These are phyloP conservation scores for Theretra japonica DNA, from an alignment of 2,888 invertebrate species.

Conservation along the genomic window DNA sequence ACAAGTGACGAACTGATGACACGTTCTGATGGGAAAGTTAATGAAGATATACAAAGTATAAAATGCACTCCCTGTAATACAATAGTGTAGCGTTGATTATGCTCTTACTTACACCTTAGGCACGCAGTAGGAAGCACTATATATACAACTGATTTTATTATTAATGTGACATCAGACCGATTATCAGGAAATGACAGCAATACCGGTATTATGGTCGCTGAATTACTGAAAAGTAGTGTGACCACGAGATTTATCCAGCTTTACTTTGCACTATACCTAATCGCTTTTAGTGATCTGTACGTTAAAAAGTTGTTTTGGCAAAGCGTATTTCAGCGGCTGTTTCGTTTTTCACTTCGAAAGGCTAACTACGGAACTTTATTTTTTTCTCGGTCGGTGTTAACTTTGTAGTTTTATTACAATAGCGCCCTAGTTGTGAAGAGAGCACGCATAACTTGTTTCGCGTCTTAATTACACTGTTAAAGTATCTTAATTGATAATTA, in stretches of 20 bases:
- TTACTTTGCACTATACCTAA: not conserved
- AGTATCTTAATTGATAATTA: no score
- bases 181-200: not conserved
- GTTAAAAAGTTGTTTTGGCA: no score
- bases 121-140: not conserved
- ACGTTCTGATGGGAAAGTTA: not conserved
- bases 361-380: no score
- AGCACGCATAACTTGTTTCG: no score
- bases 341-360: no score
- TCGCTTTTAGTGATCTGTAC: not conserved
- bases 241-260: not conserved
- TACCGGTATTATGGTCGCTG: not conserved
- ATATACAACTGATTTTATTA: conserved; percentile 11
- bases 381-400: no score
- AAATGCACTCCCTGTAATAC: not conserved
- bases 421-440: no score
- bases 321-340: no score
- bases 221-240: conserved; percentile 15
- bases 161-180: not conserved
- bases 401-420: no score
- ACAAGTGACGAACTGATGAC: not conserved
- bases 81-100: not conserved
- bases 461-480: no score
- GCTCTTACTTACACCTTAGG: not conserved
- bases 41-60: not conserved